A percentile compares a stretch with the other conserved stretches of the same genome.
Evolutionary conservation across 2,888 invertebrate genomes (phyloP).

Genomic region (Bembecia ichneumoniformis): DNA sequence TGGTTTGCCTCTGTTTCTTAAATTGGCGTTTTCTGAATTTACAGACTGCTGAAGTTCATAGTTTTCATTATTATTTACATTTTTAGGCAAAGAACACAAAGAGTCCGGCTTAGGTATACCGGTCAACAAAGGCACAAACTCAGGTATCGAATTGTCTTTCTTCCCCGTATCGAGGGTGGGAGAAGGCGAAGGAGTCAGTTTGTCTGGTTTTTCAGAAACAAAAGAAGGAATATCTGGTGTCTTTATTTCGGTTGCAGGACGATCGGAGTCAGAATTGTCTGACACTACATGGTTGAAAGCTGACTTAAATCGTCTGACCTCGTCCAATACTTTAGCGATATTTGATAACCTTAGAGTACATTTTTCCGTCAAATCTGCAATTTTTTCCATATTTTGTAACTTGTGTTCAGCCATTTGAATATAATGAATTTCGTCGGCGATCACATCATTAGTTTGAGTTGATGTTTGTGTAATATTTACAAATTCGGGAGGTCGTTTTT

Average conservation of each 20-base stretch:
- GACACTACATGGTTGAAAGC: slow-evolving; percentile 52
- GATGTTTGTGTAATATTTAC: slow-evolving; percentile 18
- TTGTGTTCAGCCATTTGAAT: slow-evolving; percentile 55
- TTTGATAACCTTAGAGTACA: slow-evolving; percentile 60
- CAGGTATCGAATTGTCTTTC: slow-evolving; percentile 1
- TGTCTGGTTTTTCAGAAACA: slow-evolving; percentile 1
- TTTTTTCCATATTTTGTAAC: slow-evolving; percentile 64
- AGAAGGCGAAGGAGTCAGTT: slow-evolving; percentile 13
- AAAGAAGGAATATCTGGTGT: neutral
- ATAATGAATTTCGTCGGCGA: slow-evolving; percentile 40
- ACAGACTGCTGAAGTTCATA: slow-evolving; percentile 4
- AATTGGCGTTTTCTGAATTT: slow-evolving; percentile 6
- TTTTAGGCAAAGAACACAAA: slow-evolving; percentile 14
- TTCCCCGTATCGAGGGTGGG: slow-evolving; percentile 8
- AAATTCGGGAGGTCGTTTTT: slow-evolving; percentile 7
- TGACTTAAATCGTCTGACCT: slow-evolving; percentile 61
- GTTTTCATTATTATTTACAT: slow-evolving; percentile 14
- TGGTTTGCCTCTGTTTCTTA: slow-evolving; percentile 39
- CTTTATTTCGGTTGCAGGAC: slow-evolving; percentile 29
- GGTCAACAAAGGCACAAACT: slow-evolving; percentile 33
- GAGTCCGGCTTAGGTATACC: slow-evolving; percentile 46
- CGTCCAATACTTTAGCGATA: slow-evolving; percentile 58
- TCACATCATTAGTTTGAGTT: slow-evolving; percentile 44
- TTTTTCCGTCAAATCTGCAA: slow-evolving; percentile 60
- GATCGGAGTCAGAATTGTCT: slow-evolving; percentile 45